Evolutionary conservation across 2,113 vertebrate species (phyloP).

Genomic region (Hippocampus abdominalis): DNA sequence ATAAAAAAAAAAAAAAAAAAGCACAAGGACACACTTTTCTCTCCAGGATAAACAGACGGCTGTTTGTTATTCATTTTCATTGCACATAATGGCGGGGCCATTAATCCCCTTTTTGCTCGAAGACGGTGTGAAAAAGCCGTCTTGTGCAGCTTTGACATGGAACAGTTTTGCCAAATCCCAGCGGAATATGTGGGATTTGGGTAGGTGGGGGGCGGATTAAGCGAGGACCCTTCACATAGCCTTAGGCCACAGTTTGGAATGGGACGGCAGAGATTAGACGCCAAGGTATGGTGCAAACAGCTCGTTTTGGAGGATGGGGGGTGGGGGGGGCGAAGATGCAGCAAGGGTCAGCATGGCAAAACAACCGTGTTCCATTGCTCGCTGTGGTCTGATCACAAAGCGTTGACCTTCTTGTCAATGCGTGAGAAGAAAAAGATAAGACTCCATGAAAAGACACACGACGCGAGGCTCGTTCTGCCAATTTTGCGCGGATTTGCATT

Average conservation of each 20-base stretch:
- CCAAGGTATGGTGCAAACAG: slow-evolving; percentile 31
- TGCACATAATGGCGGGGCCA: slow-evolving; percentile 56
- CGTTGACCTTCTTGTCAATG: slow-evolving; percentile 20
- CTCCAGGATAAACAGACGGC: slow-evolving; percentile 55
- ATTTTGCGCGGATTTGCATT: slow-evolving; percentile 15
- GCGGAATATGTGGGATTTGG: slow-evolving; percentile 53
- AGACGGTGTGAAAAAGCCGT: slow-evolving; percentile 56
- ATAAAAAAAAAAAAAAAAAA: not conserved
- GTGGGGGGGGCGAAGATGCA: slow-evolving; percentile 11
- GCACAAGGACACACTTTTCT: slow-evolving; percentile 46
- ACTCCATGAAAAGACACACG: slow-evolving; percentile 3
- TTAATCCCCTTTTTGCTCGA: slow-evolving; percentile 58
- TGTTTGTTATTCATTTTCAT: slow-evolving; percentile 65
- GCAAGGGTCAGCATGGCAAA: slow-evolving; percentile 29
- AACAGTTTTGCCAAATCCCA: slow-evolving; percentile 56
- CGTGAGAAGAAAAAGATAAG: slow-evolving; percentile 34
- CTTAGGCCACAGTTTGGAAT: slow-evolving; percentile 65
- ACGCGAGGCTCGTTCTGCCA: slow-evolving; percentile 13
- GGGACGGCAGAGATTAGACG: slow-evolving; percentile 67
- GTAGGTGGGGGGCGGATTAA: slow-evolving; percentile 58
- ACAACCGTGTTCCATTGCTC: slow-evolving; percentile 16
- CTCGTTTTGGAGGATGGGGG: slow-evolving; percentile 30
- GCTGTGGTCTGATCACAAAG: slow-evolving; percentile 9
- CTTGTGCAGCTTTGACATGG: slow-evolving; percentile 26
- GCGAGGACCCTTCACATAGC: slow-evolving; percentile 57